Evolutionary conservation across 2,113 vertebrate genomes (phyloP).

Genomic region (Mesocricetus auratus): DNA sequence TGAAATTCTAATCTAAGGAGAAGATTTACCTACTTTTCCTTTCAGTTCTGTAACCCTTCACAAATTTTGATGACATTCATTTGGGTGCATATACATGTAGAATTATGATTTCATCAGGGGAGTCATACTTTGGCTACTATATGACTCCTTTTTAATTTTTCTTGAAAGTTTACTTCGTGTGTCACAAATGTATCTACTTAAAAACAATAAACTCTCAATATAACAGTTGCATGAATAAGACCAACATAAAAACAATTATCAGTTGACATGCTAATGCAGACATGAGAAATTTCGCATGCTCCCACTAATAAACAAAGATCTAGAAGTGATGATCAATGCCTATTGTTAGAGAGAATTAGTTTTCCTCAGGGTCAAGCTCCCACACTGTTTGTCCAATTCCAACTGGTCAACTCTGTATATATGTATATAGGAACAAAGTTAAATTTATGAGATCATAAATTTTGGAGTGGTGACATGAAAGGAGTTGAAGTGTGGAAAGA

Average conservation of each 20-base stretch:
- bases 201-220: background rate
- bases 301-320: background rate
- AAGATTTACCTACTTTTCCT: background rate
- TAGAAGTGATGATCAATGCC: background rate
- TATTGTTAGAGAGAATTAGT: background rate
- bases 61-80: background rate
- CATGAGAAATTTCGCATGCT: background rate
- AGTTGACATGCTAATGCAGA: background rate
- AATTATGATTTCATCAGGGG: background rate
- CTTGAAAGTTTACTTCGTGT: background rate
- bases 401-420: background rate
- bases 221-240: background rate
- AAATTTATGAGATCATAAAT: background rate
- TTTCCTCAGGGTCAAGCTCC: background rate
- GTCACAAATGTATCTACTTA: background rate
- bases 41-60: constrained; percentile 23
- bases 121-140: background rate
- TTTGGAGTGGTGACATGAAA: background rate
- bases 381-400: background rate
- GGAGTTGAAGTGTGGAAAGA: background rate
- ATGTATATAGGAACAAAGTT: background rate
- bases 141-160: background rate
- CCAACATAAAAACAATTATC: too few species aligned
- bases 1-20: background rate
- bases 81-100: background rate